Conservation (phyloP, 2,888 invertebrate species). For the Drosophila austrosaltans region DNA sequence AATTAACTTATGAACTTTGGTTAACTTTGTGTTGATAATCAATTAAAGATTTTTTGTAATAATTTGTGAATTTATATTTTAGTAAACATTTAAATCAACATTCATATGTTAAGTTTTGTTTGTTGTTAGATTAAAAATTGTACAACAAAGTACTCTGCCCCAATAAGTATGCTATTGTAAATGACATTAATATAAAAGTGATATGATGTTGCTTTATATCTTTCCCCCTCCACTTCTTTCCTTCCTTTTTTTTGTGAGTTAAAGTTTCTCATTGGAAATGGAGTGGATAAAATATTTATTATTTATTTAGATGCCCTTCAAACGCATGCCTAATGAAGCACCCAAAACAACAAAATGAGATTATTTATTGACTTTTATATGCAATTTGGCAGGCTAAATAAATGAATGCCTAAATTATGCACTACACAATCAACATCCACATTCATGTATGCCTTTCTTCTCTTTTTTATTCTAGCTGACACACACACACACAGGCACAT, state of each 20-base stretch:
- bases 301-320: conserved; percentile 7
- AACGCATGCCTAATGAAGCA: conserved; percentile 10
- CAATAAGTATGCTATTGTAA: conserved; percentile 11
- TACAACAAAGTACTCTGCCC: not conserved
- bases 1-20: not conserved
- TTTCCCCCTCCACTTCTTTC: conserved; percentile 50
- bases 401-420: conserved; percentile 44
- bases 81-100: no score
- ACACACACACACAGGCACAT: not conserved
- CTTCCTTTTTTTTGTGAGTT: conserved; percentile 50
- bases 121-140: no score
- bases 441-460: not conserved
- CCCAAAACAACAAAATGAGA: conserved; percentile 27
- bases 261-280: not conserved
- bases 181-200: not conserved
- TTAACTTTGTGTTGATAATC: no score
- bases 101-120: no score
- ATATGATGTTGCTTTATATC: not conserved
- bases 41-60: no score
- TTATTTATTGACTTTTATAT: conserved; percentile 79
- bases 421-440: conserved; percentile 6
- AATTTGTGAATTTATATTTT: no score
- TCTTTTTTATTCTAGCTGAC: not conserved
- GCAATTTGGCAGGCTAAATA: conserved; percentile 71
- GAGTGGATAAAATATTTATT: not conserved